Percentiles rank a stretch among this genome's conserved stretches.
Evolutionary conservation across 2,113 vertebrate species (phyloP).

Genomic region (Speoplatyrhinus poulsoni): DNA sequence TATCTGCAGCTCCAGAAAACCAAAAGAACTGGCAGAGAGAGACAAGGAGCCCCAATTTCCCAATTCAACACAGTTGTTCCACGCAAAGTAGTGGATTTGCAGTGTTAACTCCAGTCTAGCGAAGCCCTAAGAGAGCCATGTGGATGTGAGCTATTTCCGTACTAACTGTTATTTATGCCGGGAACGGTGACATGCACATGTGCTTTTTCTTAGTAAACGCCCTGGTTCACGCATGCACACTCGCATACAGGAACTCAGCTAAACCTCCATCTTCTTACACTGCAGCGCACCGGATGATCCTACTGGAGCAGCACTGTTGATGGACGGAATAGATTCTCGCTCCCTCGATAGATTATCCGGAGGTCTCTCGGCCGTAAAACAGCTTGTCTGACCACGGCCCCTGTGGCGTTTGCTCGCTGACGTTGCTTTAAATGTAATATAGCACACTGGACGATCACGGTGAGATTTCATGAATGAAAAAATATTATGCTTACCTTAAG

Average conservation of each 20-base stretch:
- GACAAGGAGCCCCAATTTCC: neutral
- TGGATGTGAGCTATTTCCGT: neutral
- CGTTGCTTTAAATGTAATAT: neutral
- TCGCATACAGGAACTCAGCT: slow-evolving; percentile 22
- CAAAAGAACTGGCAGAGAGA: slow-evolving; percentile 47
- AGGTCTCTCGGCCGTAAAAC: too few species aligned
- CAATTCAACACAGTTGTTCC: neutral
- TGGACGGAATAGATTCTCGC: too few species aligned
- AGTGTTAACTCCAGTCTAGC: neutral
- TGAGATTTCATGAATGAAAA: slow-evolving; percentile 22
- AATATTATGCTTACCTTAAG: slow-evolving; percentile 7
- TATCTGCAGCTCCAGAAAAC: slow-evolving; percentile 55
- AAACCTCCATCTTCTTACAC: neutral
- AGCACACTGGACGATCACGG: neutral
- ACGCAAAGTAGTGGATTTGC: neutral
- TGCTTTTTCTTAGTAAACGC: slow-evolving; percentile 21
- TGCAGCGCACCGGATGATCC: neutral
- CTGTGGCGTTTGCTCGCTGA: neutral
- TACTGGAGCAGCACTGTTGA: slow-evolving; percentile 1
- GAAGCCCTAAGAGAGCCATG: neutral
- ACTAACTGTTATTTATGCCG: neutral
- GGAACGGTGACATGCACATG: slow-evolving; percentile 23
- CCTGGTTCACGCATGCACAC: slow-evolving; percentile 29
- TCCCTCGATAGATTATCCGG: too few species aligned
- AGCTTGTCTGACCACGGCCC: too few species aligned